A percentile compares a stretch with the other conserved stretches of the same genome.
Evolutionary conservation across 1,140 invertebrate genomes (phyloP).

Genomic region (Chionoecetes opilio): DNA sequence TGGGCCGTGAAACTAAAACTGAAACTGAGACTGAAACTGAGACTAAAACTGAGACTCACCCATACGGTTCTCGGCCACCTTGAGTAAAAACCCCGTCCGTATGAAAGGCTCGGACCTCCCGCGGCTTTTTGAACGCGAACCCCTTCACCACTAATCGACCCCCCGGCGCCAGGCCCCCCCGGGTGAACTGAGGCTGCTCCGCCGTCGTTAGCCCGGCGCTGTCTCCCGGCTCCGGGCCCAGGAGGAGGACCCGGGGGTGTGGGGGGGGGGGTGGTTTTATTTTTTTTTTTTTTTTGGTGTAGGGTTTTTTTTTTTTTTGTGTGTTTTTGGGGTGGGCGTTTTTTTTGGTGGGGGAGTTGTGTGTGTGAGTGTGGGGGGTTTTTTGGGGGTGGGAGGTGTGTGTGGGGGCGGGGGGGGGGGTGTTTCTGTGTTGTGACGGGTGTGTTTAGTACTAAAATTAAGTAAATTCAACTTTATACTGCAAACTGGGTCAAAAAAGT

Average conservation of each 20-base stretch:
- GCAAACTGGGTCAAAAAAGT: no score
- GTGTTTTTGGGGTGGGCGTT: no score
- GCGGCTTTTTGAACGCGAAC: constrained; percentile 54
- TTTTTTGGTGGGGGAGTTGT: not conserved
- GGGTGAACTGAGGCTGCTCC: constrained; percentile 47
- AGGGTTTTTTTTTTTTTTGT: no score
- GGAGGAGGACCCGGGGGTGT: not conserved
- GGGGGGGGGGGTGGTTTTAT: no score
- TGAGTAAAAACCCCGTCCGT: constrained; percentile 62
- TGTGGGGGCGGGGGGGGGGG: no score
- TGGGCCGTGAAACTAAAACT: no score
- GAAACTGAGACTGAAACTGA: no score
- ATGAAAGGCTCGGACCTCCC: constrained; percentile 60
- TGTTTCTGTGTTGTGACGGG: no score
- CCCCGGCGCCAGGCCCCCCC: constrained; percentile 61
- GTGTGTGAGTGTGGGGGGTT: not conserved
- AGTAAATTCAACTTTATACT: no score
- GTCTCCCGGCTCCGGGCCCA: constrained; percentile 4
- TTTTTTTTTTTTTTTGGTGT: no score
- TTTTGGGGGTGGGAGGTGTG: not conserved
- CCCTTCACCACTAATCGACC: constrained; percentile 56
- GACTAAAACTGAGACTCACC: not conserved
- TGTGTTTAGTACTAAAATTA: no score
- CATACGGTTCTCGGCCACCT: constrained; percentile 70
- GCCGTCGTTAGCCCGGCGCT: constrained; percentile 44